Percentiles rank a stretch among this genome's conserved stretches.
These are phyloP conservation scores for Cephus cinctus DNA, from an alignment of 1,140 invertebrate species.

Conservation along the genomic window DNA sequence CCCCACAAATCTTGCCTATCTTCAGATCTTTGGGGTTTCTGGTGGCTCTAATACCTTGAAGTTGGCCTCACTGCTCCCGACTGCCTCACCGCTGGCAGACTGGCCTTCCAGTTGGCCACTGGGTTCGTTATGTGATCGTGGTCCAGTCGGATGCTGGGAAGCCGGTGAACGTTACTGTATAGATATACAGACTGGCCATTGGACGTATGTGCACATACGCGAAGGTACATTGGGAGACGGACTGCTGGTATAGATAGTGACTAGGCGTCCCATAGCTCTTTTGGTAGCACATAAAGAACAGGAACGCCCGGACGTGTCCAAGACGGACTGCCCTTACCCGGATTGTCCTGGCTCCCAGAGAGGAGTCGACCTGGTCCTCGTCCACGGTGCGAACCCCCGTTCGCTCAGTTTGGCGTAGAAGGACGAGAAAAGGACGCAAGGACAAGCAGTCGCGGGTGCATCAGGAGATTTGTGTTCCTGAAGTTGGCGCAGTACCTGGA, in stretches of 20 bases:
- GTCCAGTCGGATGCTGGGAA: background rate
- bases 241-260: conserved; percentile 35
- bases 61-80: background rate
- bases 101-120: conserved; percentile 26
- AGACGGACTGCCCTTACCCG: conserved; percentile 47
- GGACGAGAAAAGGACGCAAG: background rate
- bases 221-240: conserved; percentile 11
- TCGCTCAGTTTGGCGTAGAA: too few relatives aligned
- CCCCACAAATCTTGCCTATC: conserved; percentile 52
- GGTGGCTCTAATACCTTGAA: conserved; percentile 43
- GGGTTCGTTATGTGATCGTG: too few relatives aligned
- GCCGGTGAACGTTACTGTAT: background rate
- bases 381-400: too few relatives aligned
- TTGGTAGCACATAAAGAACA: conserved; percentile 43
- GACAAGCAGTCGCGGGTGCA: conserved; percentile 6
- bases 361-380: too few relatives aligned
- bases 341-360: too few relatives aligned
- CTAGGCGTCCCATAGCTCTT: conserved; percentile 40
- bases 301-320: conserved; percentile 42
- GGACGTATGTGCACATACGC: background rate
- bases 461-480: conserved; percentile 33
- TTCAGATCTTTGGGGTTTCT: conserved; percentile 46
- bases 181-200: background rate
- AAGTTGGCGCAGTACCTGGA: conserved; percentile 35
- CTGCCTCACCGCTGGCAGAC: conserved; percentile 1